Conservation (phyloP, 2,113 vertebrate genomes). For the Rutilus rutilus region DNA sequence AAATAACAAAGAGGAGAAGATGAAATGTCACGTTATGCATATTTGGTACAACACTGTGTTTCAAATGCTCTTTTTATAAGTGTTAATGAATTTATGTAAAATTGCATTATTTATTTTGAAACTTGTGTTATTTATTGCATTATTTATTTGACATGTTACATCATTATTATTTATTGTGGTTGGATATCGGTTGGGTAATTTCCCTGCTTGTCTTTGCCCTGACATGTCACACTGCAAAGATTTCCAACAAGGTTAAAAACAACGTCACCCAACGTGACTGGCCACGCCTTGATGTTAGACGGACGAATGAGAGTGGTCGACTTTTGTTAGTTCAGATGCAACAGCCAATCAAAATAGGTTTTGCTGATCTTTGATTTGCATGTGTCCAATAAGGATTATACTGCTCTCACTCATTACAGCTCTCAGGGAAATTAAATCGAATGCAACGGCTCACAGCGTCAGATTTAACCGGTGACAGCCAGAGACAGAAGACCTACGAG, state of each 20-base stretch:
- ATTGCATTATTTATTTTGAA: neutral
- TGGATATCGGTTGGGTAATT: neutral
- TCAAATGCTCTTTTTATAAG: neutral
- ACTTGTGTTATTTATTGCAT: neutral
- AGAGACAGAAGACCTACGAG: neutral
- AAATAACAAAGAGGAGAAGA: no score
- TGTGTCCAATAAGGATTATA: slow-evolving; percentile 32
- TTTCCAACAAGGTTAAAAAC: slow-evolving; percentile 39
- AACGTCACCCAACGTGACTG: slow-evolving; percentile 36
- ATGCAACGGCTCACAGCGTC: neutral
- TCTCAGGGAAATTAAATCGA: slow-evolving; percentile 4
- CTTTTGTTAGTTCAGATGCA: neutral
- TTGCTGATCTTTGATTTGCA: slow-evolving; percentile 5
- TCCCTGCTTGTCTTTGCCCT: neutral
- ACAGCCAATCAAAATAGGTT: slow-evolving; percentile 12
- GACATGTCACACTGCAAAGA: slow-evolving; percentile 48
- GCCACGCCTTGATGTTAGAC: slow-evolving; percentile 49
- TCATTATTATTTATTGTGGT: neutral
- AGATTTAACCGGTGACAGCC: slow-evolving; percentile 31
- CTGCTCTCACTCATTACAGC: no score
- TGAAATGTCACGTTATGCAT: no score
- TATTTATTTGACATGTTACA: no score
- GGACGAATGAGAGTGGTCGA: slow-evolving; percentile 33
- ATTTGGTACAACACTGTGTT: no score
- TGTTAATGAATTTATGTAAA: neutral